Conservation (phyloP, 2,797 vertebrate species). For the Tympanoctomys barrerae region DNA sequence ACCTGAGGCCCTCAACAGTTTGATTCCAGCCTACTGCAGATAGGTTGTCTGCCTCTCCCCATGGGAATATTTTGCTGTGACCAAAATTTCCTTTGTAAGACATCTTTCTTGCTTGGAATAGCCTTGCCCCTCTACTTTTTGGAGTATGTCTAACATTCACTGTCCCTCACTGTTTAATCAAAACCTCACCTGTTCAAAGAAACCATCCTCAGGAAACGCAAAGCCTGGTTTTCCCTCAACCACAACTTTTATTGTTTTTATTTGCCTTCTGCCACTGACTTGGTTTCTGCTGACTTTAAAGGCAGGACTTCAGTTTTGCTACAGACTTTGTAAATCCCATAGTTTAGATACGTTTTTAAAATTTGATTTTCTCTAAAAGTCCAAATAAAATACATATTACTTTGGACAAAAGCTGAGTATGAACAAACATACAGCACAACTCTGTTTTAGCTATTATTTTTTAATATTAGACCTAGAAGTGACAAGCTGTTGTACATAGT, state of each 20-base stretch:
- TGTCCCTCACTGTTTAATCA: neutral
- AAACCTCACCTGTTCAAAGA: neutral
- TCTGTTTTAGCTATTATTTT: neutral
- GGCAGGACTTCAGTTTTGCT: neutral
- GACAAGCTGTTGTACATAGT: neutral
- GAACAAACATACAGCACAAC: neutral
- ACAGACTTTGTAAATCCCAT: neutral
- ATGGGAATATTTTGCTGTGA: neutral
- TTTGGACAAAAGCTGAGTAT: neutral
- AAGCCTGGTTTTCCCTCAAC: neutral
- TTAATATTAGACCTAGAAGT: neutral
- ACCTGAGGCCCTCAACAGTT: neutral
- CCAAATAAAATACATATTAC: neutral
- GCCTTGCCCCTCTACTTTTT: neutral
- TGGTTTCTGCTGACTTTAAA: neutral
- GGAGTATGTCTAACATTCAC: neutral
- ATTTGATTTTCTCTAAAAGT: conserved; percentile 2
- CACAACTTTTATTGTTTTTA: neutral
- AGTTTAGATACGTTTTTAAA: neutral
- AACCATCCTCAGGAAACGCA: neutral
- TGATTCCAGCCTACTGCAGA: neutral
- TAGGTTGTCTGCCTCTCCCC: neutral
- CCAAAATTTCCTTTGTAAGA: neutral
- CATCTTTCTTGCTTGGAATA: neutral
- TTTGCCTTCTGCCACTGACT: neutral